Conservation (phyloP, 2,113 vertebrate genomes). For the Tetraodon nigroviridis region DNA sequence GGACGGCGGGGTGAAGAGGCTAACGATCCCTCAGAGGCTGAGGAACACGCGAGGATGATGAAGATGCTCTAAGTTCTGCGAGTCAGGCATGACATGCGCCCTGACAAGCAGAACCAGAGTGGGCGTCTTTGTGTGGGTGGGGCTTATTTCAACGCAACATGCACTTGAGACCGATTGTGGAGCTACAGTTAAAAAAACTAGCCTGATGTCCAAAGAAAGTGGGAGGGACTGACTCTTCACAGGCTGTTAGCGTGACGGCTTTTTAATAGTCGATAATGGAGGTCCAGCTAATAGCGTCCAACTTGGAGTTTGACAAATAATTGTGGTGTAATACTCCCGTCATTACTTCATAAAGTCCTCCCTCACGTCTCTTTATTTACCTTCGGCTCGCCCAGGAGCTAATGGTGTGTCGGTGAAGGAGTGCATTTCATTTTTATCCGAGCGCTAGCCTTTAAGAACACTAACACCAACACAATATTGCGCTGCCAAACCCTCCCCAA, state of each 20-base stretch:
- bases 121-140: too few relatives aligned
- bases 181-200: too few relatives aligned
- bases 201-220: constrained; percentile 19
- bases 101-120: too few relatives aligned
- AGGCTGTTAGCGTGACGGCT: constrained; percentile 58
- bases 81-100: too few relatives aligned
- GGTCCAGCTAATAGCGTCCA: constrained; percentile 45
- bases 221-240: constrained; percentile 39
- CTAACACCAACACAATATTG: constrained; percentile 47
- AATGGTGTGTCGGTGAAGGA: constrained; percentile 40
- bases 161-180: too few relatives aligned
- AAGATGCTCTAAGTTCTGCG: too few relatives aligned
- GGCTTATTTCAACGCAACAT: too few relatives aligned
- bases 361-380: neutral
- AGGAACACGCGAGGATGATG: too few relatives aligned
- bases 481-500: constrained; percentile 40
- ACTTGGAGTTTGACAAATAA: constrained; percentile 37
- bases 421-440: constrained; percentile 38
- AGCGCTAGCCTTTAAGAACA: constrained; percentile 40
- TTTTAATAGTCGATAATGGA: constrained; percentile 67
- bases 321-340: constrained; percentile 16
- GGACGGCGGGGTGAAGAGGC: too few relatives aligned
- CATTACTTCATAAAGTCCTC: constrained; percentile 20
- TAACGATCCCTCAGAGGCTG: too few relatives aligned
- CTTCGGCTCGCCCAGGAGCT: constrained; percentile 19